phyloP scores from a whole-genome alignment of 2,113 vertebrate species.

The Pteronura brasiliensis region DNA sequence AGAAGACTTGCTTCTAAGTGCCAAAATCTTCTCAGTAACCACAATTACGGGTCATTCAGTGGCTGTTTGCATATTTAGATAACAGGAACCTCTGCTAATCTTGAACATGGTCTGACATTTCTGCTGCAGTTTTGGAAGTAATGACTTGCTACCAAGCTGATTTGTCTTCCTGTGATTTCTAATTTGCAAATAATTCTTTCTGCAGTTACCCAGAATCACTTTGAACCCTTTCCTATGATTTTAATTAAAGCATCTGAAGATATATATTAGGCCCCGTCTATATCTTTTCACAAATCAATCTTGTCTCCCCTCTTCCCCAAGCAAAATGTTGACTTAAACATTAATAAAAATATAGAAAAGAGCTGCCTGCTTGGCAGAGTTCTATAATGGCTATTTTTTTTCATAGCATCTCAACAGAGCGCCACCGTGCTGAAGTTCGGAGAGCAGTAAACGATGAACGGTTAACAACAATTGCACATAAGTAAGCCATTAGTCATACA shows the following conservation, averaged over 20 bases:
- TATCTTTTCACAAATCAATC: slow-evolving; percentile 45
- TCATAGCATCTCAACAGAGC: slow-evolving; percentile 96
- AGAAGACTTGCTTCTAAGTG: slow-evolving; percentile 44
- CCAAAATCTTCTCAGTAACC: slow-evolving; percentile 18
- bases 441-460: slow-evolving; percentile 98
- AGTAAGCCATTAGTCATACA: slow-evolving; percentile 87
- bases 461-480: slow-evolving; percentile 96
- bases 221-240: slow-evolving; percentile 46
- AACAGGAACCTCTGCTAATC: slow-evolving; percentile 40
- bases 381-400: slow-evolving; percentile 77
- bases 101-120: not conserved
- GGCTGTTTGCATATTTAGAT: slow-evolving; percentile 41
- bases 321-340: slow-evolving; percentile 65
- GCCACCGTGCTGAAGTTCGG: slow-evolving; percentile 97
- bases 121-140: slow-evolving; percentile 44
- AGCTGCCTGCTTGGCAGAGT: slow-evolving; percentile 77
- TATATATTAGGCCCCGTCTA: slow-evolving; percentile 2
- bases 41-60: slow-evolving; percentile 4
- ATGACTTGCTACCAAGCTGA: slow-evolving; percentile 33
- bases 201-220: slow-evolving; percentile 49
- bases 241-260: slow-evolving; percentile 47
- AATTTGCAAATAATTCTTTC: slow-evolving; percentile 45
- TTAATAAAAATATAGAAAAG: slow-evolving; percentile 68
- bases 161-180: slow-evolving; percentile 55
- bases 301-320: not conserved